Percentiles rank a stretch among this genome's conserved stretches.
Evolutionary conservation across 2,797 vertebrate species (phyloP).

Genomic region (Alca torda): DNA sequence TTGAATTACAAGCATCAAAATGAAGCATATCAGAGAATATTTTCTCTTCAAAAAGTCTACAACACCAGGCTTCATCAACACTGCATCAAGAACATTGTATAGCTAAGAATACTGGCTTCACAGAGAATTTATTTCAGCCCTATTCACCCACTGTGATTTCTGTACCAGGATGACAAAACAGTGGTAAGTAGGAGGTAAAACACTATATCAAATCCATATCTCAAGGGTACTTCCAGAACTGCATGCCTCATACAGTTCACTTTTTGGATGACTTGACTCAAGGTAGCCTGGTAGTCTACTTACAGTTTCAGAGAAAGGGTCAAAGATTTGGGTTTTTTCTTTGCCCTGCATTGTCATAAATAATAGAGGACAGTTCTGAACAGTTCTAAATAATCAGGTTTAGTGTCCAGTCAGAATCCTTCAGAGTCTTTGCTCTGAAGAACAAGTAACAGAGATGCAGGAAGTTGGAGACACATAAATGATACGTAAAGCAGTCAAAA

Average conservation of each 20-base stretch:
- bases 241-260: not conserved
- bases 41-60: not conserved
- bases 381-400: not conserved
- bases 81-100: not conserved
- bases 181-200: conserved; percentile 26
- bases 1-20: not conserved
- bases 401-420: not conserved
- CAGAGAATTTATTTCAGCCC: not conserved
- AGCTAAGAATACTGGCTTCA: not conserved
- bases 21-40: not conserved
- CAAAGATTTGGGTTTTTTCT: not conserved
- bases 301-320: not conserved
- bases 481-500: not conserved
- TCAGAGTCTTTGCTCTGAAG: not conserved
- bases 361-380: not conserved
- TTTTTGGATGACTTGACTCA: not conserved
- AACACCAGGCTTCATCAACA: not conserved
- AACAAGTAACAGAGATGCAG: not conserved
- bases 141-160: conserved; percentile 22
- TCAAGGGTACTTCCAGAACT: not conserved
- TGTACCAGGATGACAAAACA: not conserved
- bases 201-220: not conserved
- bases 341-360: not conserved
- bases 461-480: not conserved
- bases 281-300: not conserved